Percentiles rank a stretch among this genome's conserved stretches.
Evolutionary conservation across 2,113 vertebrate genomes (phyloP).

Genomic region (Callopanchax toddi): DNA sequence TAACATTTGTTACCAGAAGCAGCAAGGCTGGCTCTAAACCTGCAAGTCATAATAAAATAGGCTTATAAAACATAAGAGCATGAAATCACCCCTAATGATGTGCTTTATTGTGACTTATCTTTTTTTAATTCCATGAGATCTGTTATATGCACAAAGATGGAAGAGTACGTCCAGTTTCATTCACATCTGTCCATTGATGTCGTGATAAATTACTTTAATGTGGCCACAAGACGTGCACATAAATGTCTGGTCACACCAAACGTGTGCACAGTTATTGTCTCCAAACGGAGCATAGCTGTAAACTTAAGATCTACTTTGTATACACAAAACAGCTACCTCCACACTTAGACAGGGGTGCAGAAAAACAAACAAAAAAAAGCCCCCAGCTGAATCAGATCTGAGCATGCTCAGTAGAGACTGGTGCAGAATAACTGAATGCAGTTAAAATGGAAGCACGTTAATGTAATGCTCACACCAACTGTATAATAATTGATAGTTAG

Average conservation of each 20-base stretch:
- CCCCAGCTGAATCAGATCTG: not conserved
- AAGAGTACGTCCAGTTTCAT: not conserved
- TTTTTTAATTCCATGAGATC: not conserved
- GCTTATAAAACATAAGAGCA: no score
- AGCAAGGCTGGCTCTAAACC: no score
- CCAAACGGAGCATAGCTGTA: slow-evolving; percentile 11
- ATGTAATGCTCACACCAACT: not conserved
- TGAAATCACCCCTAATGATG: no score
- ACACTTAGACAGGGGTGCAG: not conserved
- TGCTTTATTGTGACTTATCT: not conserved
- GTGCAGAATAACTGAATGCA: not conserved
- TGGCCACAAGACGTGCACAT: not conserved
- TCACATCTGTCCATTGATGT: not conserved
- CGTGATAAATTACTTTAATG: not conserved
- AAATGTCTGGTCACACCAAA: not conserved
- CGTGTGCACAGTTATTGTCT: slow-evolving; percentile 1
- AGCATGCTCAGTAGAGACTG: slow-evolving; percentile 28
- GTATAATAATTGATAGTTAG: not conserved
- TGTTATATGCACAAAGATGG: not conserved
- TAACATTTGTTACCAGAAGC: no score
- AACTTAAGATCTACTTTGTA: slow-evolving; percentile 47
- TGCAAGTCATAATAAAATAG: no score
- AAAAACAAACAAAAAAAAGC: slow-evolving; percentile 16
- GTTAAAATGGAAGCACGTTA: not conserved
- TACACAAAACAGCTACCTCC: slow-evolving; percentile 41